Base-by-base conservation (phyloP, 2,888 invertebrate genomes). In the Andrena minutula region DNA sequence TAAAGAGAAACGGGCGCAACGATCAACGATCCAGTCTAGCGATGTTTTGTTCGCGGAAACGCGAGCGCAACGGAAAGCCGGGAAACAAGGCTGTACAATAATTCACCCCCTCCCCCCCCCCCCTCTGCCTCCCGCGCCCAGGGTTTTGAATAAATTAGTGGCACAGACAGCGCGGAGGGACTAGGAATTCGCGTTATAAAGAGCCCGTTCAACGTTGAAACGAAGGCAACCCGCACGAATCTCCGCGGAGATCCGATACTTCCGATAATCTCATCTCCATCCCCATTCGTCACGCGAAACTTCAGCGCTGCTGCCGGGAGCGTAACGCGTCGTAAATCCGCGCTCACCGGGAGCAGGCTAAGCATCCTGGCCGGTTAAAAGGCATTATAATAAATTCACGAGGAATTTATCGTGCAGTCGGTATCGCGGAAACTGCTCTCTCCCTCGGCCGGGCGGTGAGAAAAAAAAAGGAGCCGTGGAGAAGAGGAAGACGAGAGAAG, bases 351-450 rank as follows among this genome's bases (percentile, higher is more conserved):
- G 56, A 71, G 28, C 56, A 16, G 16, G 28, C 30, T 56, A 63
- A 63, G 61, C 41, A 47, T 56, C 32, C 10, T 51, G 65, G 32
- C 32, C 56, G 72, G 72, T 60, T 73, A 69, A 78, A 69, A 75
- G 66, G 68, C 56, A 41, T 63, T 56, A 49, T 56, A 60, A 79
- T 68, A 71, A 75, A 64, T 82, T 68, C 63, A 61, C 51, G 61
- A 51, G 53, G 51, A 63, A 71, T 74, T 82, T 71, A 79, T 81
- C 80, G 65, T 20, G 20, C 20, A 35, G 23, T 8, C 58, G 53
- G 35, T 64, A 69, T 72, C 49, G 56, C 56, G n/a, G 51, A 61
- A 20, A 30, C 60, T 12, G 56, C 23, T 23, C 8, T 23, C 8
- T 56, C 56, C 56, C 10, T 20, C 10, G 56, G 56, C 56, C 56